Conservation (phyloP, 2,888 invertebrate species). For the Oscheius onirici region DNA sequence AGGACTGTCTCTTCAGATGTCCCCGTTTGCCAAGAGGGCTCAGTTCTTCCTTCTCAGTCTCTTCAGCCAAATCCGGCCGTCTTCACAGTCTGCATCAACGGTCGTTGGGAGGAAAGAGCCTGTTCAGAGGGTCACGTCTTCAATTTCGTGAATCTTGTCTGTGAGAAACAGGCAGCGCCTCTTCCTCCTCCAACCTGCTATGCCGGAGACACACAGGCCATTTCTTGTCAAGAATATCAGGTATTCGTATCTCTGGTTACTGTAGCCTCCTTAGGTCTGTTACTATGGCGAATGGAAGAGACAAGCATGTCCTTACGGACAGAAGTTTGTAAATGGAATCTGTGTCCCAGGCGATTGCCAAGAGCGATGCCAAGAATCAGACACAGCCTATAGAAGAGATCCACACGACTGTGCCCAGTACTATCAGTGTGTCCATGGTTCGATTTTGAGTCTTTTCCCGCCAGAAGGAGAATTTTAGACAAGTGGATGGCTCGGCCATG, state of each 20-base stretch:
- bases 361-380: background rate
- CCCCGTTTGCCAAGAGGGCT: slow-evolving; percentile 5
- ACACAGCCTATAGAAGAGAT: slow-evolving; percentile 29
- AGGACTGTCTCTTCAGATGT: slow-evolving; percentile 4
- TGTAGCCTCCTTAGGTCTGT: slow-evolving; percentile 18
- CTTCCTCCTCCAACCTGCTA: slow-evolving; percentile 24
- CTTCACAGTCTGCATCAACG: slow-evolving; percentile 25
- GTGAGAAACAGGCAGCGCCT: slow-evolving; percentile 4
- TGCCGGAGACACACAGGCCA: slow-evolving; percentile 8
- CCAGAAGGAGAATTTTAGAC: background rate
- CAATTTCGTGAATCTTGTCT: background rate
- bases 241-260: background rate
- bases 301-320: slow-evolving; percentile 33
- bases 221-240: slow-evolving; percentile 16
- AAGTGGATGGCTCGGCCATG: slow-evolving; percentile 38
- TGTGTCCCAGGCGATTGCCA: slow-evolving; percentile 33
- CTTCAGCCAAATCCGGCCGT: background rate
- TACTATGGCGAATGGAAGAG: slow-evolving; percentile 25
- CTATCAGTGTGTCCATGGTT: slow-evolving; percentile 38
- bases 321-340: slow-evolving; percentile 26
- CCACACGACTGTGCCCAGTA: slow-evolving; percentile 30
- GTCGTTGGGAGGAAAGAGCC: slow-evolving; percentile 25
- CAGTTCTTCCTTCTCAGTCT: background rate
- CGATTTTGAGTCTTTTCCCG: background rate
- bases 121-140: slow-evolving; percentile 16